Base-by-base conservation (phyloP, 2,888 invertebrate species). In the Rhagium mordax region DNA sequence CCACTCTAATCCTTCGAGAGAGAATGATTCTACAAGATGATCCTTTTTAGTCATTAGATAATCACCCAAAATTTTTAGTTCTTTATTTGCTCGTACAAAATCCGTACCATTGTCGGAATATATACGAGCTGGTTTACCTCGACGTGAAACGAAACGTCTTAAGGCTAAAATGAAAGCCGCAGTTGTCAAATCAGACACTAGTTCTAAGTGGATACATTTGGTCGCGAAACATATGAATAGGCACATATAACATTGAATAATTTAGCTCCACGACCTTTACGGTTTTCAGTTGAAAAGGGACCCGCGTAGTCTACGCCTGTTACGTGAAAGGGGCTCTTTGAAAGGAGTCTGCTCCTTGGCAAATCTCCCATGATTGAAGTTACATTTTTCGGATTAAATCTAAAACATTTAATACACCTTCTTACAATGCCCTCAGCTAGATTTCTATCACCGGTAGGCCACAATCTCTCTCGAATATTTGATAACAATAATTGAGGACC, bases 251-350 rank as follows among this genome's bases (percentile, higher is more conserved):
- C 41, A 49, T 59, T 78, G 6, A 59, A 18, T 21, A 29, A n/a
- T 57, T 65, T 70, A 4, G 66, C 55, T 0, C 71, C 72, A 3
- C 77, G 60, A 20, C 72, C 70, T 15, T 49, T 33, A n/a, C 67
- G 16, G 27, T 75, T 70, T 41, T 75, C 76, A 2, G 78, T 24
- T 10, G 73, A 64, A 33, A 80, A 67, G 4, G 75, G 79, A 13
- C 81, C 82, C 5, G 76, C 76, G 51, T 80, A 81, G 61, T 81
- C 81, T 15, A 80, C 65, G 8, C 80, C 79, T 2, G 49, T 41
- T 3, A 49, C 69, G 16, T 41, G 24, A 60, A 77, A 78, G 7
- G 78, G 72, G 20, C 51, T 55, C 1, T 68, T 33, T 47, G 66
- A 49, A 16, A 29, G 48, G 0, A 75, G 15, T 0, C 78, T 69